These are phyloP conservation scores for Iselma pallidipennis DNA, from an alignment of 2,888 invertebrate genomes.

Conservation along the genomic window DNA sequence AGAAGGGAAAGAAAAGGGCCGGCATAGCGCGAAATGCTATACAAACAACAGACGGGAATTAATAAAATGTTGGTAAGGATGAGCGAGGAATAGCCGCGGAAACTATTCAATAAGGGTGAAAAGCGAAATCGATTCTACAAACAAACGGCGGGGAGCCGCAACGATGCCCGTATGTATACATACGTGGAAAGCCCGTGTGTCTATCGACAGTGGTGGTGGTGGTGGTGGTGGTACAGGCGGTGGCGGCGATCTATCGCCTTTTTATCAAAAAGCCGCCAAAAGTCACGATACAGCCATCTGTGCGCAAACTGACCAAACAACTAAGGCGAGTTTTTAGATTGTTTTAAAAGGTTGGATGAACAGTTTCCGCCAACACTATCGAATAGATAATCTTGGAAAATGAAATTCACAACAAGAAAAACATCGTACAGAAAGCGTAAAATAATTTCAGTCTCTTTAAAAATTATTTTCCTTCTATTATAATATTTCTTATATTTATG, in stretches of 20 bases:
- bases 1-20: slow-evolving; percentile 2
- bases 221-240: slow-evolving; percentile 1
- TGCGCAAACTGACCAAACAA: slow-evolving; percentile 51
- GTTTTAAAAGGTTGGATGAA: slow-evolving; percentile 16
- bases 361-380: slow-evolving; percentile 33
- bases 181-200: neutral
- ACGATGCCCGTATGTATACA: slow-evolving; percentile 6
- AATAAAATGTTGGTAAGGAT: slow-evolving; percentile 34
- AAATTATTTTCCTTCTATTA: too few relatives aligned
- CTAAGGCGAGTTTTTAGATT: slow-evolving; percentile 39
- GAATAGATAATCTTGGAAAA: neutral
- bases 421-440: too few relatives aligned
- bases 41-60: slow-evolving; percentile 23
- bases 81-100: slow-evolving; percentile 32
- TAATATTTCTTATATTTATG: too few relatives aligned
- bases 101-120: slow-evolving; percentile 37
- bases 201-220: neutral
- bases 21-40: neutral
- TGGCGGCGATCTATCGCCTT: slow-evolving; percentile 23
- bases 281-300: slow-evolving; percentile 54
- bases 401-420: too few relatives aligned
- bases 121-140: slow-evolving; percentile 38
- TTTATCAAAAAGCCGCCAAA: slow-evolving; percentile 29
- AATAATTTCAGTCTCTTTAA: too few relatives aligned
- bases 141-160: slow-evolving; percentile 33